Evolutionary conservation across 2,888 invertebrate genomes (phyloP), one percentile per base, ranked within the genome.

Genomic region (Lasioglossum vierecki): DNA sequence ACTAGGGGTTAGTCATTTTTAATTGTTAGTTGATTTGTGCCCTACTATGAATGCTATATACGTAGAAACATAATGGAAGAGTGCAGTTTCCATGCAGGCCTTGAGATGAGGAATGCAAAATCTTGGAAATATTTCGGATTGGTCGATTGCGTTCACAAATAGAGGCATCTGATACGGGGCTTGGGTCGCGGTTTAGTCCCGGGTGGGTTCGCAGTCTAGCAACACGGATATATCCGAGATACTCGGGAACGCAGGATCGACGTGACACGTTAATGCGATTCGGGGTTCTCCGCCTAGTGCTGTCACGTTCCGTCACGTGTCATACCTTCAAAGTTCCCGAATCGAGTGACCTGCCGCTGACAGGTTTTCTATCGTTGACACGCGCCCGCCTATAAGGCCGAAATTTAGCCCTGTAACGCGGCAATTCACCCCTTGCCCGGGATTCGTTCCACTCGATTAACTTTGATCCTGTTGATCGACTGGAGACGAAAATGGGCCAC

Each of bases 311-410:
- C 44, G 76, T 88, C 87, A 81, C 83, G 77, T 2, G 39, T 87
- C 85, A 89, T 70, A 83, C 77, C 80, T 81, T 87, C 85, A 73
- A 80, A 84, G 89, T 85, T 77, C 80, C 84, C 53, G 76, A 85
- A 83, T 79, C 83, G 88, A 82, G 71, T 88, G 87, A 85, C 87
- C 89, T 89, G 88, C 74, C 78, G 80, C 53, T 88, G 88, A 88
- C 88, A 88, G 86, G 78, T 86, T 86, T 80, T 79, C 88, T 79
- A 84, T 78, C 71, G 80, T 71, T 84, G 86, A 85, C 85, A 81
- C 77, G 80, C 53, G 75, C 8, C 74, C 82, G 53, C 79, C 76
- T 83, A 72, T 68, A 84, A 85, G 85, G 84, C 75, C 80, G 85
- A 84, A 85, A 81, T 84, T 84, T 68, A 84, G 76, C 84, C 78